Conservation (phyloP, 2,113 vertebrate genomes). For the Hystrix cristata region DNA sequence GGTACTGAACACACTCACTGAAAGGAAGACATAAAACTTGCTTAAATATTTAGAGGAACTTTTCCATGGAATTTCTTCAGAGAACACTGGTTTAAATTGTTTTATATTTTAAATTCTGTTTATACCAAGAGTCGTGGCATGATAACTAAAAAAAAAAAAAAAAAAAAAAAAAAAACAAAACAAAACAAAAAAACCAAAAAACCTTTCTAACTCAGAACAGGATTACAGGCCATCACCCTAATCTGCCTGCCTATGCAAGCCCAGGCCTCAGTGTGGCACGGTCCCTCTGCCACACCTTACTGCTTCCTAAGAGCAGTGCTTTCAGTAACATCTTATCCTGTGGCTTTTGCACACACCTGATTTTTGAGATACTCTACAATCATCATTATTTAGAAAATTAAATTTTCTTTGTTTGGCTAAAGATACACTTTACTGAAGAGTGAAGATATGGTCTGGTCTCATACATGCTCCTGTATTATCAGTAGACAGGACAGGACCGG, state of each 20-base stretch:
- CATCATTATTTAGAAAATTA: not conserved
- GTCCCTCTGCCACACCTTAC: fast-evolving
- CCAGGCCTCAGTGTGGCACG: too few relatives aligned
- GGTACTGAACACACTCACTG: not conserved
- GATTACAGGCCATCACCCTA: not conserved
- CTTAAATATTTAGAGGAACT: not conserved
- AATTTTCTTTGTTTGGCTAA: not conserved
- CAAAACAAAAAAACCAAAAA: not conserved
- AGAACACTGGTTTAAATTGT: not conserved
- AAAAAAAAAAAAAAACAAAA: not conserved
- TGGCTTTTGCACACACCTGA: not conserved
- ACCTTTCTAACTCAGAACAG: not conserved
- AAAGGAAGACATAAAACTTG: not conserved
- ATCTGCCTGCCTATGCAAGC: too few relatives aligned
- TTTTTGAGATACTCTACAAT: not conserved
- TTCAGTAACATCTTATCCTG: not conserved
- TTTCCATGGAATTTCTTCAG: slow-evolving; percentile 27
- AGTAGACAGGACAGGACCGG: too few relatives aligned
- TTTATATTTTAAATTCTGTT: not conserved
- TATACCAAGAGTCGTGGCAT: not conserved
- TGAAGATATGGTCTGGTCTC: not conserved
- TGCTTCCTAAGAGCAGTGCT: not conserved
- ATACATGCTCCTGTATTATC: not conserved
- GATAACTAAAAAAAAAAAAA: not conserved
- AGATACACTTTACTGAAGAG: not conserved